Evolutionary conservation across 2,113 vertebrate genomes (phyloP).

Genomic region (Festucalex cinctus): DNA sequence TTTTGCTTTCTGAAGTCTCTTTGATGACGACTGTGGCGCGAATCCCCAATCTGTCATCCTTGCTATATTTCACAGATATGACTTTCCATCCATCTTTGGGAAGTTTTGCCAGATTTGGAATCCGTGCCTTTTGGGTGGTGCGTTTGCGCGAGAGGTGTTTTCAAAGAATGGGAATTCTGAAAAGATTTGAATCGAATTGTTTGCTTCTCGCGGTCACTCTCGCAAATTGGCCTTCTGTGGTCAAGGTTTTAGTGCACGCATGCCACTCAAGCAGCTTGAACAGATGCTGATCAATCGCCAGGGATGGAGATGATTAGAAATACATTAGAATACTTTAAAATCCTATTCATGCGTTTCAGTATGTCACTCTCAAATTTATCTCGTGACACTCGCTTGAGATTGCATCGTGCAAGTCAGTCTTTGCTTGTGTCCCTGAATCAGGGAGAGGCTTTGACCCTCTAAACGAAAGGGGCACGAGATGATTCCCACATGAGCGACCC

Average conservation of each 20-base stretch:
- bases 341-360: constrained; percentile 14
- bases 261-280: constrained; percentile 32
- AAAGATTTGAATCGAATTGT: constrained; percentile 15
- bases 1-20: constrained; percentile 45
- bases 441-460: constrained; percentile 34
- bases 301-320: constrained; percentile 36
- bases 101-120: constrained; percentile 28
- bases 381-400: constrained; percentile 22
- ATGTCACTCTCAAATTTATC: constrained; percentile 10
- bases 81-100: constrained; percentile 40
- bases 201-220: constrained; percentile 11
- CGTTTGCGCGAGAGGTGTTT: constrained; percentile 28
- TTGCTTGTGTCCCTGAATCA: constrained; percentile 16
- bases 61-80: constrained; percentile 31
- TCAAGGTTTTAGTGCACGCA: constrained; percentile 47
- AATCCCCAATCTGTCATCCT: constrained; percentile 36
- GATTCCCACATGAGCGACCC: constrained; percentile 60
- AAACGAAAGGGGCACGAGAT: constrained; percentile 42
- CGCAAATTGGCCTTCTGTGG: constrained; percentile 15
- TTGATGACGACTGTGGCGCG: constrained; percentile 56
- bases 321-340: constrained; percentile 8
- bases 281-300: constrained; percentile 42
- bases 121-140: constrained; percentile 10
- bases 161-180: constrained; percentile 34
- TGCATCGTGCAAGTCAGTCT: constrained; percentile 39